Evolutionary conservation across 1,140 invertebrate species (phyloP).

Genomic region (Orchestia grillus): DNA sequence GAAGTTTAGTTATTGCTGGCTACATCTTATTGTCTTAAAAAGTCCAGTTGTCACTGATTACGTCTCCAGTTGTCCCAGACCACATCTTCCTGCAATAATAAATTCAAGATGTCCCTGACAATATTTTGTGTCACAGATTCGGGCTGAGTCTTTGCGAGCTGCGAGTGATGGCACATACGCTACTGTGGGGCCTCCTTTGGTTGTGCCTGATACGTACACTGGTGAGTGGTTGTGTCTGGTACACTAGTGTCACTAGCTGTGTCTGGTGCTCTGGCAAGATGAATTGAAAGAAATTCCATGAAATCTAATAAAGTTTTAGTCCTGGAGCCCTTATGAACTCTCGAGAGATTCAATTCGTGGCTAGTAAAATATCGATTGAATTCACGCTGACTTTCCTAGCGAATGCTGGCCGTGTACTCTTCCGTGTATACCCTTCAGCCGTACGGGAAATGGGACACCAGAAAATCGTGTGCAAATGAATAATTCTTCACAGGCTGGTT

Average conservation of each 20-base stretch:
- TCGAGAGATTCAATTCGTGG: no score
- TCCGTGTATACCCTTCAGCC: no score
- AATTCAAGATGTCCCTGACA: no score
- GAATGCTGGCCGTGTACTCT: no score
- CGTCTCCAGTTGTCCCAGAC: not conserved
- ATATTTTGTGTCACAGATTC: slow-evolving; percentile 64
- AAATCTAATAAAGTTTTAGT: no score
- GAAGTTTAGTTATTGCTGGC: not conserved
- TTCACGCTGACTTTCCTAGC: no score
- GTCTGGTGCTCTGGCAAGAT: no score
- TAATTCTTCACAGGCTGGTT: slow-evolving; percentile 70
- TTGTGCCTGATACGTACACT: slow-evolving; percentile 71
- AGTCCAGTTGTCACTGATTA: not conserved
- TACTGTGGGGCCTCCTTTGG: slow-evolving; percentile 69
- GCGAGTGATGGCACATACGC: slow-evolving; percentile 68
- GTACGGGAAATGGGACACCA: no score
- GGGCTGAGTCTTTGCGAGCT: slow-evolving; percentile 69
- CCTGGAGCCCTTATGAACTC: no score
- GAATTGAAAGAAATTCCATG: no score
- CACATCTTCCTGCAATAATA: not conserved
- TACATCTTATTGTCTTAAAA: not conserved
- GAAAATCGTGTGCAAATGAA: not conserved
- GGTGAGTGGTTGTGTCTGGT: slow-evolving; percentile 68
- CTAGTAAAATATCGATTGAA: no score
- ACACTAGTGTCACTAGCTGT: not conserved